Evolutionary conservation across 2,888 invertebrate species (phyloP).

Genomic region (Hirtodrosophila duncani): DNA sequence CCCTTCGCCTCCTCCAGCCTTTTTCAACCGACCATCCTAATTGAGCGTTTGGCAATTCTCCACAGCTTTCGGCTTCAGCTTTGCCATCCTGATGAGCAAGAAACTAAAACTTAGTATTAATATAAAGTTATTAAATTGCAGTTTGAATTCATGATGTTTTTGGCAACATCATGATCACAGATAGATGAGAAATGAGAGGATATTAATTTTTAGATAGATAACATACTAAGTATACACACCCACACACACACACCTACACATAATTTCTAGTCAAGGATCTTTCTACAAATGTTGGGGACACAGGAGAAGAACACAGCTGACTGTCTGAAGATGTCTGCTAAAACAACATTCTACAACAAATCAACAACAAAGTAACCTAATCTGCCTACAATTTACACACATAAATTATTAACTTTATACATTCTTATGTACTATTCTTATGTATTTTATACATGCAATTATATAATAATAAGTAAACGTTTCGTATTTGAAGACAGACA

Average conservation of each 20-base stretch:
- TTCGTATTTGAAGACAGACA: conserved; percentile 49
- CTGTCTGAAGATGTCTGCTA: conserved; percentile 4
- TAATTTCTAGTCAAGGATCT: conserved; percentile 65
- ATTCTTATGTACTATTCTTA: conserved; percentile 69
- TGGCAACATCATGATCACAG: too few species aligned
- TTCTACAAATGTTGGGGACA: conserved; percentile 40
- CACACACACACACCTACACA: conserved; percentile 16
- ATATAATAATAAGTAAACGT: conserved; percentile 61
- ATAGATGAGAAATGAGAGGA: too few species aligned
- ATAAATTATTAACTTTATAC: conserved; percentile 46
- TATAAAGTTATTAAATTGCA: too few species aligned
- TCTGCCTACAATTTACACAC: conserved; percentile 67
- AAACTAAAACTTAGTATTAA: too few species aligned
- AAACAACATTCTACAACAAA: conserved; percentile 1
- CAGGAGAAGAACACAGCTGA: conserved; percentile 4
- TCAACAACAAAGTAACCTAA: conserved; percentile 47
- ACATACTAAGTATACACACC: background rate
- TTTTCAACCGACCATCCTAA: too few species aligned
- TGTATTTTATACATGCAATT: conserved; percentile 70
- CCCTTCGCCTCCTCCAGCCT: too few species aligned
- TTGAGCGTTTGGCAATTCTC: too few species aligned
- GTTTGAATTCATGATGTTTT: too few species aligned
- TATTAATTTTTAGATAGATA: too few species aligned
- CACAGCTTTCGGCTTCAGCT: too few species aligned
- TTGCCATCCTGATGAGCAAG: too few species aligned